Evolutionary conservation across 2,113 vertebrate genomes (phyloP).

Genomic region (Dicrurus megarhynchus): DNA sequence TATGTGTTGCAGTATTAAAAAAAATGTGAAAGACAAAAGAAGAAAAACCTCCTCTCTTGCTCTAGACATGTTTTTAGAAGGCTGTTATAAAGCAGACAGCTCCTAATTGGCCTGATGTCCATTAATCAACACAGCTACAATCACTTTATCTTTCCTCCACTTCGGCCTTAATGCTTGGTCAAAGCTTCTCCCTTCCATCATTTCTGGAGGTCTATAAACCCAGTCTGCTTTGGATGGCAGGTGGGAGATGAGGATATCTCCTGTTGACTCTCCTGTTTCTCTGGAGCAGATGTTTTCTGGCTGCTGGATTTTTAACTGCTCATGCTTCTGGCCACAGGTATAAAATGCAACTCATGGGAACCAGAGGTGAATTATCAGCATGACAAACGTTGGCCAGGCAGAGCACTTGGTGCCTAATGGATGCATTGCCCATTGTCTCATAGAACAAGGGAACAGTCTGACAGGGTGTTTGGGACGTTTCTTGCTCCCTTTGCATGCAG

Average conservation of each 20-base stretch:
- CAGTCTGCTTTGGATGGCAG: not conserved
- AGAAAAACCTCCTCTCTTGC: not conserved
- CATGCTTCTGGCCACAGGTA: not conserved
- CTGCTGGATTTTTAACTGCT: not conserved
- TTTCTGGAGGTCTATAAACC: not conserved
- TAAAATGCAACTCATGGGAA: not conserved
- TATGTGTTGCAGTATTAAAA: not conserved
- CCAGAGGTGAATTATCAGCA: not conserved
- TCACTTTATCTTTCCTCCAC: not conserved
- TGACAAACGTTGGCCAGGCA: not conserved
- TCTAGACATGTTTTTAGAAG: not conserved
- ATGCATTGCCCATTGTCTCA: not conserved
- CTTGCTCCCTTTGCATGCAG: not conserved
- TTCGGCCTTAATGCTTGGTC: not conserved
- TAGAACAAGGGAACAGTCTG: not conserved
- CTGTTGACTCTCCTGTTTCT: not conserved
- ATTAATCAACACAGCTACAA: not conserved
- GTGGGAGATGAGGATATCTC: not conserved
- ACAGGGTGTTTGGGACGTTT: not conserved
- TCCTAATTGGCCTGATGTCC: not conserved
- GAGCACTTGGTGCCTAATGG: not conserved
- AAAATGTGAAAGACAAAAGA: not conserved
- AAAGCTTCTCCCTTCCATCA: not conserved
- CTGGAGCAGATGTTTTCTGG: not conserved
- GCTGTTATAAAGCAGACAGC: not conserved